A percentile compares a stretch with the other conserved stretches of the same genome.
These are phyloP conservation scores for Syngnathoides biaculeatus DNA, from an alignment of 2,113 vertebrate species.

Conservation along the genomic window DNA sequence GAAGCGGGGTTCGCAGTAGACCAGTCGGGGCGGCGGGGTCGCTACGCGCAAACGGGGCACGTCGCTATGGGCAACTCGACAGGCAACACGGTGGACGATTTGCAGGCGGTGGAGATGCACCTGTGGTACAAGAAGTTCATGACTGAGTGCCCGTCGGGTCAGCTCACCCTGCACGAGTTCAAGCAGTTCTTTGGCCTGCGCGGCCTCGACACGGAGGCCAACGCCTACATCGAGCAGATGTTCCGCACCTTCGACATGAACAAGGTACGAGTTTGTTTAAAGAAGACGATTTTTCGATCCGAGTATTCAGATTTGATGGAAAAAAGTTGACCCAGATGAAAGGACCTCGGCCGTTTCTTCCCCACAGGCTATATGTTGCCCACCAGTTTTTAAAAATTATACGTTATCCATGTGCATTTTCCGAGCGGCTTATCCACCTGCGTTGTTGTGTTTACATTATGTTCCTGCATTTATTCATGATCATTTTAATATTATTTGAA, in stretches of 20 bases:
- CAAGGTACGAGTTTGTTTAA: constrained; percentile 71
- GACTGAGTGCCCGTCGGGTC: constrained; percentile 87
- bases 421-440: too few relatives aligned
- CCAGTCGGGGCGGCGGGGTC: constrained; percentile 42
- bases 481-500: not conserved
- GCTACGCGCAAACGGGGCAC: not conserved
- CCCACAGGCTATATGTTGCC: too few relatives aligned
- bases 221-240: constrained; percentile 89
- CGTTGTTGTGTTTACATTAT: too few relatives aligned
- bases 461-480: not conserved
- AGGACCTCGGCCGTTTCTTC: too few relatives aligned
- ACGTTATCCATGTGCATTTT: too few relatives aligned
- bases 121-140: constrained; percentile 96
- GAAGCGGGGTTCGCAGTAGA: constrained; percentile 70
- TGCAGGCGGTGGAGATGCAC: constrained; percentile 88
- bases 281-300: too few relatives aligned
- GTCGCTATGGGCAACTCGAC: constrained; percentile 78
- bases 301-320: too few relatives aligned
- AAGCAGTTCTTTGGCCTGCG: constrained; percentile 88
- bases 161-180: constrained; percentile 87
- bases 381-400: too few relatives aligned
- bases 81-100: constrained; percentile 81
- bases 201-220: constrained; percentile 82
- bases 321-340: too few relatives aligned
- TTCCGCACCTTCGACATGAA: constrained; percentile 94